phyloP scores from a whole-genome alignment of 1,140 invertebrate species.

The Lithobius niger region DNA sequence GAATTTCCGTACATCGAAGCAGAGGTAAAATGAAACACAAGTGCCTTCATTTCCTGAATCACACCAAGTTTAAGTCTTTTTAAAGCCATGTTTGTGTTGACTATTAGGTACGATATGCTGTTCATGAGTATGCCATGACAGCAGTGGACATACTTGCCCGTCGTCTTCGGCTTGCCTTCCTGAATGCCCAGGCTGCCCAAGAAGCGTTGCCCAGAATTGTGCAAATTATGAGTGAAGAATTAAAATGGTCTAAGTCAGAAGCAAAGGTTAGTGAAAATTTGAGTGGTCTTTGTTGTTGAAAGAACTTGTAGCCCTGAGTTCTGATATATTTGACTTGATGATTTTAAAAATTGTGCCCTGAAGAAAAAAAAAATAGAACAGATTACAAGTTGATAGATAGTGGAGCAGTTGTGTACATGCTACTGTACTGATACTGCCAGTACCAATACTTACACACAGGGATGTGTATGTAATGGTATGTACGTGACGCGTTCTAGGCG shows the following conservation, averaged over 20 bases:
- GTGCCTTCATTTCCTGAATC: background rate
- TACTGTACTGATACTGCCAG: no score
- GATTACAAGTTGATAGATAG: no score
- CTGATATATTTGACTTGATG: no score
- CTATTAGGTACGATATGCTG: slow-evolving; percentile 65
- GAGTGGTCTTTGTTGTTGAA: no score
- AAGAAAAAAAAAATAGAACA: no score
- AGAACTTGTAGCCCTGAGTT: no score
- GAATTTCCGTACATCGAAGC: slow-evolving; percentile 99
- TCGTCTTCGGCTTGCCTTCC: slow-evolving; percentile 80
- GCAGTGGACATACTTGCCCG: slow-evolving; percentile 94
- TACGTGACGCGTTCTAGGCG: no score
- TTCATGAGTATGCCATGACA: slow-evolving; percentile 88
- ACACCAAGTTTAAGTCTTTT: background rate
- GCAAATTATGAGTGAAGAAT: slow-evolving; percentile 91
- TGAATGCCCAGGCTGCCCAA: slow-evolving; percentile 90
- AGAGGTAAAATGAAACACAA: slow-evolving; percentile 49
- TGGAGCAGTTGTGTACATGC: no score
- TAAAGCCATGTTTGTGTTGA: background rate
- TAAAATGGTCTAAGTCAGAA: slow-evolving; percentile 78
- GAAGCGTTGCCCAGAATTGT: slow-evolving; percentile 85
- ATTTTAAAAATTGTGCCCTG: no score
- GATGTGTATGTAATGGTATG: no score
- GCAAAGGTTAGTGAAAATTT: slow-evolving; percentile 42
- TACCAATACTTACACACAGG: no score